Conservation (phyloP, 2,113 vertebrate genomes). For the Eurystomus gularis region DNA sequence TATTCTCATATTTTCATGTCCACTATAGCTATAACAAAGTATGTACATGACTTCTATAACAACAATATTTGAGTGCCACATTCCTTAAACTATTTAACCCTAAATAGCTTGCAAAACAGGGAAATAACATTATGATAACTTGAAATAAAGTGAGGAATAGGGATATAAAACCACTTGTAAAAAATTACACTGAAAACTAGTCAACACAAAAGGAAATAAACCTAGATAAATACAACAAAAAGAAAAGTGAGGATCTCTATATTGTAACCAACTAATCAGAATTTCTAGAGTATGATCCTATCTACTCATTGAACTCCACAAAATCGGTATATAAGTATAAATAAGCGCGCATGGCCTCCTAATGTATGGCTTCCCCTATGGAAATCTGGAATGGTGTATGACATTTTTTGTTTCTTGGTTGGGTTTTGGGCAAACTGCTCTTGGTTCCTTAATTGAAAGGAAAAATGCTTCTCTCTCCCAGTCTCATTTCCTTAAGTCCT, state of each 20-base stretch:
- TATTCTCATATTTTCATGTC: neutral
- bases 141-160: neutral
- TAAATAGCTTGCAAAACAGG: neutral
- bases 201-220: neutral
- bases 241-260: neutral
- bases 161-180: neutral
- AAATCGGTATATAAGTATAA: neutral
- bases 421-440: neutral
- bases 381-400: neutral
- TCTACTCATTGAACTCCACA: neutral
- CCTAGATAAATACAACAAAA: neutral
- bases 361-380: neutral
- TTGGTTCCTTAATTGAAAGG: neutral
- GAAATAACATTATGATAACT: neutral
- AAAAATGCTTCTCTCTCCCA: neutral
- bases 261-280: neutral
- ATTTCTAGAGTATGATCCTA: neutral
- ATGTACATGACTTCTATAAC: neutral
- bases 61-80: neutral
- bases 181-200: neutral
- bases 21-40: neutral
- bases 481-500: neutral
- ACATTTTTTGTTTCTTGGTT: neutral
- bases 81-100: neutral
- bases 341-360: neutral